These are phyloP conservation scores for Scylla paramamosain DNA, from an alignment of 1,140 invertebrate species.

Conservation along the genomic window DNA sequence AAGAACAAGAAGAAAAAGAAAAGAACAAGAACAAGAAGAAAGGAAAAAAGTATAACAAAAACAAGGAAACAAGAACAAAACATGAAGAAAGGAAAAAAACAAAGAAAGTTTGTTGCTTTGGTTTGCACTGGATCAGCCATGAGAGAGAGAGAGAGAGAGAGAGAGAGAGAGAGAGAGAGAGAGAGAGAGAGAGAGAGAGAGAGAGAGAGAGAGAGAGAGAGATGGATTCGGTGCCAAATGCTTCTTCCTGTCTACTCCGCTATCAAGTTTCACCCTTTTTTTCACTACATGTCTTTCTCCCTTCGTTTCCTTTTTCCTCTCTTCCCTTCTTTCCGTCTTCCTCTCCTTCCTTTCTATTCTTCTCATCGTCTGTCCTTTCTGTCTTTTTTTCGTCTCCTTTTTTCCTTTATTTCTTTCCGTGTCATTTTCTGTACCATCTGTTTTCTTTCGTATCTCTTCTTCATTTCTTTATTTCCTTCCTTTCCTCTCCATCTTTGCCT, in stretches of 20 bases:
- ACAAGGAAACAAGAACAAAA: too few species aligned
- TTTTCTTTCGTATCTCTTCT: not conserved
- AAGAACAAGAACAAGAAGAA: not conserved
- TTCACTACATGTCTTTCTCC: not conserved
- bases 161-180: slow-evolving; percentile 52
- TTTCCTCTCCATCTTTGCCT: not conserved
- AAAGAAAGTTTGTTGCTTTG: too few species aligned
- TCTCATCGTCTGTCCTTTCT: too few species aligned
- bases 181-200: slow-evolving; percentile 39
- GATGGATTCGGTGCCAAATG: not conserved
- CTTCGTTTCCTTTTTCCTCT: not conserved
- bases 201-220: slow-evolving; percentile 35
- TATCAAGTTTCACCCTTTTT: not conserved
- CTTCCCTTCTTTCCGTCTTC: not conserved
- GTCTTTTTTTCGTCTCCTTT: not conserved
- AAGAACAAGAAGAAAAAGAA: not conserved
- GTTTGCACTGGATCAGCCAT: not conserved
- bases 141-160: not conserved
- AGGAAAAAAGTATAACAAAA: too few species aligned
- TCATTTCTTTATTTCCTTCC: not conserved
- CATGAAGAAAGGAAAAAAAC: too few species aligned
- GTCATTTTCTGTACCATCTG: not conserved
- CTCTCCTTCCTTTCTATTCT: not conserved
- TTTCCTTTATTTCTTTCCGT: not conserved
- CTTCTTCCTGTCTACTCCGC: not conserved